phyloP scores from a whole-genome alignment of 2,888 invertebrate genomes.

The Caradrina clavipalpis region DNA sequence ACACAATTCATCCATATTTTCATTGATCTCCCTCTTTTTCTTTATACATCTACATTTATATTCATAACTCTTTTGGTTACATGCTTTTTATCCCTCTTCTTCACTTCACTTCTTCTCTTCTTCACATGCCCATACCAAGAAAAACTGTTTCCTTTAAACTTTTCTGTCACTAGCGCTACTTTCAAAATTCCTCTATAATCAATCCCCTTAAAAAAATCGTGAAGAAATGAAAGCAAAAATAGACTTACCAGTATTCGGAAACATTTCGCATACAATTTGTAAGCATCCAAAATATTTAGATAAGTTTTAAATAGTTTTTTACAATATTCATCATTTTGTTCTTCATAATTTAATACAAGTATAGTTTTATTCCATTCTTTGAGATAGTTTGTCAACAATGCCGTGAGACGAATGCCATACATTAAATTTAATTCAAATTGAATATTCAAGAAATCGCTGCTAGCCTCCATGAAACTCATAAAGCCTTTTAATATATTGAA shows the following conservation, averaged over 20 bases:
- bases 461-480: fast-evolving
- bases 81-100: no score
- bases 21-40: no score
- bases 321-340: not conserved
- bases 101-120: no score
- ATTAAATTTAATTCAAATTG: slow-evolving; percentile 12
- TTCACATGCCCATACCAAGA: no score
- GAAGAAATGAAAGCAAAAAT: not conserved
- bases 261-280: slow-evolving; percentile 3
- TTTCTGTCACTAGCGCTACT: no score
- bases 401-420: slow-evolving; percentile 11
- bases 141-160: no score
- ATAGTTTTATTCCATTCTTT: not conserved
- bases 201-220: no score
- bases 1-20: no score
- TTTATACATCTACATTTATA: no score
- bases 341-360: not conserved
- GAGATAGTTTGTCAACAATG: slow-evolving; percentile 1
- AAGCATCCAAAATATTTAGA: slow-evolving; percentile 9
- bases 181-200: no score
- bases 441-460: fast-evolving
- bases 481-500: not conserved
- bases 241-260: slow-evolving; percentile 10
- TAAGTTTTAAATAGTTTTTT: not conserved
- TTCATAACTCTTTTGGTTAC: no score